Base-by-base conservation (phyloP, 2,797 vertebrate species). In the Sebastes melanostomus region DNA sequence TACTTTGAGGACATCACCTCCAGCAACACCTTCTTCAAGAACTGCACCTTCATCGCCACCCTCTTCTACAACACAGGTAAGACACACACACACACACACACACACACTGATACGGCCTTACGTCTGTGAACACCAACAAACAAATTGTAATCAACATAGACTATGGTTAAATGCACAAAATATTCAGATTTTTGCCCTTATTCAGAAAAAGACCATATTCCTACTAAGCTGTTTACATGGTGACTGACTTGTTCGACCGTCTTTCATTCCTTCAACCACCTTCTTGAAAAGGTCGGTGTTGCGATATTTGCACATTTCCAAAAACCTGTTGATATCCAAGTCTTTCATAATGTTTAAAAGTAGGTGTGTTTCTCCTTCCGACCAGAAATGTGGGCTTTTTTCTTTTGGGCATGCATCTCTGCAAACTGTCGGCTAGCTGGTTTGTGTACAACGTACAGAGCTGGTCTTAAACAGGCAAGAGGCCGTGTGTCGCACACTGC, bases 1-100 rank as follows among this genome's bases (percentile, higher is more conserved):
- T 99, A 97, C 88, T 99, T 99, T 0, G 98, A 99, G 88, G 98
- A 99, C 22, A 95, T 99, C 91, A 99, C 98, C 2, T 98, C 98
- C 88, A 99, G 96, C 93, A 98, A 99, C 93, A 98, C 97, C 22
- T 99, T 99, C 94, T 99, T 99, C 93, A 98, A 95, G 90, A 99
- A 99, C 95, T 99, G 98, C 95, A 98, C 98, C 4, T 99, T 99
- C 78, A 96, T 99, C 78, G 96, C 97, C 89, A 98, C 97, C 0
- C 94, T 98, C 77, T 99, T 99, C 95, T 99, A 99, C 88, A 99
- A 99, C 94, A 99, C 98, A 24, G 98, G 98, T 99, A 69, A 55
- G 87, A 55, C 10, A 11, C 54, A 24, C 42, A 29, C 54, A 24
- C 42, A 55, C 10, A 11, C 54, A 24, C 42, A 55, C 10, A 24